Evolutionary conservation across 2,888 invertebrate genomes (phyloP).

Genomic region (Leptura quadrifasciata): DNA sequence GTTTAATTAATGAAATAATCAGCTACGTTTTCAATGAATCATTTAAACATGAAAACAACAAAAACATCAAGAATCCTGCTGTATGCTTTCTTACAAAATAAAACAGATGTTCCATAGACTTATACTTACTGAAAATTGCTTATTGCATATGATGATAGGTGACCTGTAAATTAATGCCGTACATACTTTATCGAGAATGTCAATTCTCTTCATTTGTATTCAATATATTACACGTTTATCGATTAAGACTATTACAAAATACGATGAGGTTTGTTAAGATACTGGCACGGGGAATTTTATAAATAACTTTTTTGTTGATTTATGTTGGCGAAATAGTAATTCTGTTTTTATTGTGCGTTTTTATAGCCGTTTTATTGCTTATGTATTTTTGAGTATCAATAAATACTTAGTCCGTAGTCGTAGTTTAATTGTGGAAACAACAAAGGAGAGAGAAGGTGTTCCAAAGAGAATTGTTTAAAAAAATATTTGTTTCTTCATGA

Average conservation of each 20-base stretch:
- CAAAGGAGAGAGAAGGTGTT: no score
- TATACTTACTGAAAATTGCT: constrained; percentile 44
- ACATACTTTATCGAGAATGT: constrained; percentile 53
- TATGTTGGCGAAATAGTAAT: background rate
- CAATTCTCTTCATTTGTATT: constrained; percentile 58
- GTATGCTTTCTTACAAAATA: background rate
- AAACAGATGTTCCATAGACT: constrained; percentile 49
- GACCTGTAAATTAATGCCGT: constrained; percentile 53
- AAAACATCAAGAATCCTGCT: background rate
- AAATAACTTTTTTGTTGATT: background rate
- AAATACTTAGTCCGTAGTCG: no score
- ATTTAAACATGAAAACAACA: background rate
- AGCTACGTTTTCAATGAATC: background rate
- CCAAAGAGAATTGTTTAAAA: no score
- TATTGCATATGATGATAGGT: constrained; percentile 50
- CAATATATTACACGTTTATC: constrained; percentile 51
- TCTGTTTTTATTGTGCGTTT: background rate
- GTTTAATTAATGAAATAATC: background rate
- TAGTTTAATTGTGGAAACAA: no score
- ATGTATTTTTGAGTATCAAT: background rate
- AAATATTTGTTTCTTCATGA: no score
- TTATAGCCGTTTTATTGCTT: background rate
- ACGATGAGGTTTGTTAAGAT: constrained; percentile 46
- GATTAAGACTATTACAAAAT: constrained; percentile 50
- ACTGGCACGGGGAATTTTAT: constrained; percentile 47